A percentile compares a stretch with the other conserved stretches of the same genome.
Conservation (phyloP, 2,797 vertebrate genomes). For the Pantherophis vulpinus region DNA sequence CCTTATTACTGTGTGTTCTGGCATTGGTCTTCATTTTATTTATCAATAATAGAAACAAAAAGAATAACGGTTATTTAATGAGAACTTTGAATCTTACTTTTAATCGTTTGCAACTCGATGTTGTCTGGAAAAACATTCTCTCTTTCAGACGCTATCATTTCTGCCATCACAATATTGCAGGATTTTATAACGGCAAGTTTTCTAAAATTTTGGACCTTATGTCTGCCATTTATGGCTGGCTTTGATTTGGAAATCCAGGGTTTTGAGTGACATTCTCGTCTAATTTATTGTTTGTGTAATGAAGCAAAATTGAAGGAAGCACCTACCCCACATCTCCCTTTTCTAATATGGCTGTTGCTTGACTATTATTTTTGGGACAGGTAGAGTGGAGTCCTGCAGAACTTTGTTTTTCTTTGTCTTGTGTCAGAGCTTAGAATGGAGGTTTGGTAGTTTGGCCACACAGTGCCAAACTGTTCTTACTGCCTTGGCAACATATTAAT, state of each 20-base stretch:
- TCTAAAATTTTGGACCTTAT: not conserved
- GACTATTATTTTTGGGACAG: not conserved
- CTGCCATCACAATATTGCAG: not conserved
- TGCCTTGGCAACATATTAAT: not conserved
- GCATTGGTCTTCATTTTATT: not conserved
- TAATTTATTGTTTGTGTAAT: not conserved
- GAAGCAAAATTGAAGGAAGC: not conserved
- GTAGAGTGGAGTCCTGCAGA: not conserved
- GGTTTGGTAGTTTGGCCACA: not conserved
- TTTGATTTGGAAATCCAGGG: not conserved
- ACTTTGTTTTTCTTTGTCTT: not conserved
- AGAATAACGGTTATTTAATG: not conserved
- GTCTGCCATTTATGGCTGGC: not conserved
- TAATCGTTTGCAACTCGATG: too few species aligned
- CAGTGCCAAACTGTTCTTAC: not conserved
- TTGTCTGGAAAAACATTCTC: not conserved
- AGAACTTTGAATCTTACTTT: not conserved
- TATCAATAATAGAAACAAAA: not conserved
- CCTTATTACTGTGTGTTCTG: not conserved
- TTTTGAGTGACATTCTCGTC: not conserved
- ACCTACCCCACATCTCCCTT: not conserved
- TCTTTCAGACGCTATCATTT: not conserved
- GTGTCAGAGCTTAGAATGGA: too few species aligned
- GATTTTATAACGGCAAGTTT: not conserved
- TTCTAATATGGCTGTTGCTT: not conserved